phyloP scores from a whole-genome alignment of 2,113 vertebrate genomes.

The Odontophorus gujanensis region DNA sequence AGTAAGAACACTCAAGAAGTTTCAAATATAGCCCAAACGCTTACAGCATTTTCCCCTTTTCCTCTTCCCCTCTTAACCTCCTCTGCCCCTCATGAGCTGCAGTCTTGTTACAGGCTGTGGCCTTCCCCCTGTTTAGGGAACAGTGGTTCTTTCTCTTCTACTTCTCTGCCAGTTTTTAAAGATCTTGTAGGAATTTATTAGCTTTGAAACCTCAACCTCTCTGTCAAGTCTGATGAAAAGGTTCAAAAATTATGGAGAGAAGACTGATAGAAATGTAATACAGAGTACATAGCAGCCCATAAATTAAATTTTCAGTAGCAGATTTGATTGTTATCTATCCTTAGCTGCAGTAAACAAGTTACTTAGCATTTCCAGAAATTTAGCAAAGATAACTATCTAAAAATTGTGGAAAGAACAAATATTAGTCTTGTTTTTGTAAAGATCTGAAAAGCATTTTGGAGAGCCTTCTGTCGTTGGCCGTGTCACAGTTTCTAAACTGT shows the following conservation, averaged over 20 bases:
- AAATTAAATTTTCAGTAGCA: background rate
- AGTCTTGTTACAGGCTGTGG: background rate
- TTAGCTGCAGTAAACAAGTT: background rate
- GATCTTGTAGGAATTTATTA: background rate
- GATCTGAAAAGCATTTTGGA: background rate
- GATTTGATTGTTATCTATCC: background rate
- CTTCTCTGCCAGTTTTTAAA: background rate
- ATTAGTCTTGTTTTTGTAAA: background rate
- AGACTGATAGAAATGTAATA: background rate
- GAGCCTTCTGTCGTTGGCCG: background rate
- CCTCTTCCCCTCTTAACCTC: background rate
- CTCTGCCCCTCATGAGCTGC: background rate
- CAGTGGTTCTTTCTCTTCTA: background rate
- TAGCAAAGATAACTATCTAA: background rate
- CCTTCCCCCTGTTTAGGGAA: background rate
- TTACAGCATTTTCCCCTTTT: background rate
- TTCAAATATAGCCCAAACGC: background rate
- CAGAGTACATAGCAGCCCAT: background rate
- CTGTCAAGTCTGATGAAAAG: background rate
- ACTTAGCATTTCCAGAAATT: background rate
- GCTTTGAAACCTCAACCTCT: background rate
- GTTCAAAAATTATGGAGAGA: background rate
- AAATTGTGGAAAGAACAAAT: background rate
- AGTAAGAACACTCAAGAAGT: background rate
- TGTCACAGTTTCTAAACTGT: background rate